Percentiles rank a stretch among this genome's conserved stretches.
Conservation (phyloP, 2,113 vertebrate species). For the Willisornis vidua region DNA sequence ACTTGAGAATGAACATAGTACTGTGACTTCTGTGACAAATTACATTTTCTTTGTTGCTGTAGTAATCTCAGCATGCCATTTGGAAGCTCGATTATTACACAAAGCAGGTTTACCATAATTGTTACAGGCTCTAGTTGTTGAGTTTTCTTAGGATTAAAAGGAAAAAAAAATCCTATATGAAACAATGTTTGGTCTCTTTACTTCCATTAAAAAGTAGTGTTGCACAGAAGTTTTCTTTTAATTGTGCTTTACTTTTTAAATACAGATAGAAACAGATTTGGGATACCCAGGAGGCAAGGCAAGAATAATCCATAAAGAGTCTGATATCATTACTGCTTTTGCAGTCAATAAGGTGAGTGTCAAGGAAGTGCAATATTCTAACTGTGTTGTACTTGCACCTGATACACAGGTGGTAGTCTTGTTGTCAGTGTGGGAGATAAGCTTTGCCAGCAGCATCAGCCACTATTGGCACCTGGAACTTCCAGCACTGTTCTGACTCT, state of each 20-base stretch:
- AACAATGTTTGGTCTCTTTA: not conserved
- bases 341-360: slow-evolving; percentile 82
- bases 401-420: not conserved
- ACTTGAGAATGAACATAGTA: not conserved
- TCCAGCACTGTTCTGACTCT: rapidly evolving
- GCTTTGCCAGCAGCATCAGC: not conserved
- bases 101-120: not conserved
- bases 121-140: not conserved
- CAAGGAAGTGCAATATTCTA: not conserved
- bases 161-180: rapidly evolving
- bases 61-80: not conserved
- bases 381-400: not conserved
- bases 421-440: not conserved
- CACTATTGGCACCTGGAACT: not conserved
- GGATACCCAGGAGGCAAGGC: slow-evolving; percentile 76
- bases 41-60: not conserved
- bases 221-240: not conserved
- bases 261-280: slow-evolving; percentile 78
- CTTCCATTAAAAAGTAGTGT: not conserved
- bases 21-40: not conserved
- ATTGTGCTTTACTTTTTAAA: not conserved
- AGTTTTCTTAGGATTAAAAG: not conserved
- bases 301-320: slow-evolving; percentile 85
- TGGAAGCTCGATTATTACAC: not conserved
- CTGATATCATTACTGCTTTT: slow-evolving; percentile 86